Evolutionary conservation across 2,797 vertebrate species (phyloP), one percentile per base, ranked within the genome.

Genomic region (Hyperoplus immaculatus): DNA sequence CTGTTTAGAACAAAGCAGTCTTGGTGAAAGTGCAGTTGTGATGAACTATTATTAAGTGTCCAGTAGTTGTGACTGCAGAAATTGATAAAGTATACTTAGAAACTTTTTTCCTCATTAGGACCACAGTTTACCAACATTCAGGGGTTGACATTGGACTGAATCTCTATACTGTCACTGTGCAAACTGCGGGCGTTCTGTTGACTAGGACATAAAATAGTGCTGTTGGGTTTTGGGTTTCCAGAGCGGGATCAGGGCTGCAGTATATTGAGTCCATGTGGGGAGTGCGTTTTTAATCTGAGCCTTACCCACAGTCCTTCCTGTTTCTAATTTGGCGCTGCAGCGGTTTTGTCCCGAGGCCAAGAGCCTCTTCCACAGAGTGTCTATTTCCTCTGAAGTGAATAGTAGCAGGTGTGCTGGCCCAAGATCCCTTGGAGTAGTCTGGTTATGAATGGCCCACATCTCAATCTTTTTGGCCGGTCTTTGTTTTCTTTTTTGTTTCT

Each of bases 341-440:
- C 90, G 94, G 95, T 95, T 96, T 95, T 95, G 95, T 96, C 93
- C 93, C 63, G 86, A 91, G 94, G 95, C 95, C 94, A 95, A 94
- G 84, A 94, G 94, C 93, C 93, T 95, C 95, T 94, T 95, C 95
- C 95, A 94, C 92, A 89, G 94, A 95, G 94, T 95, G 95, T 95
- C 95, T 95, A 94, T 95, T 95, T 95, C 95, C 95, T 95, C 94
- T 94, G 93, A 94, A 95, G 94, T 96, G 95, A 96, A 95, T 94
- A 95, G 94, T 95, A 96, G 95, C 95, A 96, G 95, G 95, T 96
- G 95, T 96, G 95, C 93, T 95, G 95, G 95, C 93, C 92, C 64
- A 21, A 84, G 89, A 91, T 92, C 87, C 83, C 80, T 93, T 77
- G 87, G 87, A 91, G 89, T 91, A 88, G 92, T 92, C 92, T 93